These are phyloP conservation scores for Cricetomys ansorgei DNA, from an alignment of 2,113 vertebrate species.

Conservation along the genomic window DNA sequence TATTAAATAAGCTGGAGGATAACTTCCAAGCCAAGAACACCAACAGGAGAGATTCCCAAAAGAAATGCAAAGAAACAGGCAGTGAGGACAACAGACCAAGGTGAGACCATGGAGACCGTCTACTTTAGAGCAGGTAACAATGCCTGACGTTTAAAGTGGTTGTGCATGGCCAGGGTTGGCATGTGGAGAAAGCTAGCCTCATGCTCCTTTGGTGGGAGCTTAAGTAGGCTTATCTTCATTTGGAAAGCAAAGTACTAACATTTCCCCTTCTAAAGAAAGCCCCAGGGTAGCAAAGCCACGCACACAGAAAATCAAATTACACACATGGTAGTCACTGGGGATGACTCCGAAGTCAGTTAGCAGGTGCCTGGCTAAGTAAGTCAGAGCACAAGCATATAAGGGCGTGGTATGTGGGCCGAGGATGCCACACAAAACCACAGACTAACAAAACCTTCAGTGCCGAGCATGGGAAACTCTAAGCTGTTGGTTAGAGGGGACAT, in stretches of 20 bases:
- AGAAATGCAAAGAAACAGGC: neutral
- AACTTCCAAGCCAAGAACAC: neutral
- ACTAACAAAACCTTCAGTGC: neutral
- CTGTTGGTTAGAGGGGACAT: neutral
- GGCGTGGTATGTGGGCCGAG: neutral
- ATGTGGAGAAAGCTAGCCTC: neutral
- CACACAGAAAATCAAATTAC: neutral
- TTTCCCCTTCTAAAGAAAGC: neutral
- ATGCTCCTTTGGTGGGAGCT: accelerated
- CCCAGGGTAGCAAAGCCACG: neutral
- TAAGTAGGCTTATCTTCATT: no score
- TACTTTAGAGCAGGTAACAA: neutral
- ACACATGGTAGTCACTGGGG: neutral
- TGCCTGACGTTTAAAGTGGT: neutral
- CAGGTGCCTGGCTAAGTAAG: neutral
- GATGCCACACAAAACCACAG: neutral
- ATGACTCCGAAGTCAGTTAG: neutral
- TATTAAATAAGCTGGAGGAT: neutral
- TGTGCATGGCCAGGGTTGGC: neutral
- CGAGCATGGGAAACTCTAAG: neutral
- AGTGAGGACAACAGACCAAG: no score
- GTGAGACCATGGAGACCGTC: neutral
- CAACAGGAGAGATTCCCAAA: neutral
- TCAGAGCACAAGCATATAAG: neutral
- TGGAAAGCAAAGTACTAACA: neutral